These are phyloP conservation scores for Nasonia giraulti DNA, from an alignment of 1,140 invertebrate species.

Conservation along the genomic window DNA sequence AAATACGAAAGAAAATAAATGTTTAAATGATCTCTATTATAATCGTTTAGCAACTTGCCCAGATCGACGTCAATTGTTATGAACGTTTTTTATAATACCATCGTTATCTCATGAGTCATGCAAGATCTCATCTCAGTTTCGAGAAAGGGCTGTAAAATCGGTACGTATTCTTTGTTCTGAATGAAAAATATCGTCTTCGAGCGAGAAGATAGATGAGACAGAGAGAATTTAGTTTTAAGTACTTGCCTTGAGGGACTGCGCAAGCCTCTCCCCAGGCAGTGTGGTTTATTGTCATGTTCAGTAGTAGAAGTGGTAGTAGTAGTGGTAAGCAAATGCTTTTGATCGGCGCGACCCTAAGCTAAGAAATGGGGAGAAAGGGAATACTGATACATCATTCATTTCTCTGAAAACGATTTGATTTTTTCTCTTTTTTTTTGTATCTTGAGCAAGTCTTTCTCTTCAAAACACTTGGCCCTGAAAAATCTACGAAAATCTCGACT, in stretches of 20 bases:
- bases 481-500: slow-evolving; percentile 56
- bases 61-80: slow-evolving; percentile 52
- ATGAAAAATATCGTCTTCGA: slow-evolving; percentile 11
- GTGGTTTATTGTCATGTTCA: slow-evolving; percentile 75
- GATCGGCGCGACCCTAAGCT: slow-evolving; percentile 75
- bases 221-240: slow-evolving; percentile 69
- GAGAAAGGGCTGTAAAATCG: slow-evolving; percentile 66
- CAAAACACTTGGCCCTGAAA: slow-evolving; percentile 50
- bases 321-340: slow-evolving; percentile 74
- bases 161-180: slow-evolving; percentile 18
- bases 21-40: neutral
- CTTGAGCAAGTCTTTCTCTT: slow-evolving; percentile 54
- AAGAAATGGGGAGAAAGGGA: slow-evolving; percentile 75
- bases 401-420: slow-evolving; percentile 39
- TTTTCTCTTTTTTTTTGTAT: slow-evolving; percentile 45
- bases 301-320: slow-evolving; percentile 75
- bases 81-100: neutral
- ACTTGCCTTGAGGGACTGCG: slow-evolving; percentile 75
- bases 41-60: slow-evolving; percentile 61
- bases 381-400: slow-evolving; percentile 71
- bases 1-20: slow-evolving; percentile 6
- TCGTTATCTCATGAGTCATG: slow-evolving; percentile 51
- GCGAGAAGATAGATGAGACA: slow-evolving; percentile 47
- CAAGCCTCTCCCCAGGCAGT: slow-evolving; percentile 74
- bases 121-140: slow-evolving; percentile 52